Conservation (phyloP, 2,888 invertebrate species). For the Pogonocherus hispidulus region DNA sequence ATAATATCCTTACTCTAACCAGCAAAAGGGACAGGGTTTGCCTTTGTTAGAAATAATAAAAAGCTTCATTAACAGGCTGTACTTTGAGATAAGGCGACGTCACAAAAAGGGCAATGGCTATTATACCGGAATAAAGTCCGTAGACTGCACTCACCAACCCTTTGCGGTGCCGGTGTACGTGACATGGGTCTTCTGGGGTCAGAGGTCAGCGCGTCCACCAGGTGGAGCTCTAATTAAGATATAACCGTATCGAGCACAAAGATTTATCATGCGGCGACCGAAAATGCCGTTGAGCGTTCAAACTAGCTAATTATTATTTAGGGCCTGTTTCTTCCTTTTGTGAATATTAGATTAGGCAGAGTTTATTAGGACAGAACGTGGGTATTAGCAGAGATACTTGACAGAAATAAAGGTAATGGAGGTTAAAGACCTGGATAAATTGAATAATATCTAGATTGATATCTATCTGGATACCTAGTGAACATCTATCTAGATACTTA, state of each 20-base stretch:
- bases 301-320: constrained; percentile 29
- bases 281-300: constrained; percentile 16
- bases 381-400: constrained; percentile 1
- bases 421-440: background rate
- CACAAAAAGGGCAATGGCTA: constrained; percentile 23
- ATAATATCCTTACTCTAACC: background rate
- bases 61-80: constrained; percentile 13
- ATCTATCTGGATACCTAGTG: no score
- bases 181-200: constrained; percentile 43
- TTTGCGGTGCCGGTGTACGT: constrained; percentile 35
- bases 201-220: constrained; percentile 42
- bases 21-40: background rate
- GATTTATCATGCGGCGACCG: constrained; percentile 39
- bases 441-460: no score
- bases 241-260: constrained; percentile 40
- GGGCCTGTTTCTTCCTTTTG: constrained; percentile 17
- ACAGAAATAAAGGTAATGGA: background rate
- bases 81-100: constrained; percentile 17
- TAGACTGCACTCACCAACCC: constrained; percentile 12
- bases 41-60: constrained; percentile 12
- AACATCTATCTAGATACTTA: no score
- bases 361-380: constrained; percentile 8
- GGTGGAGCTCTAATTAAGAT: constrained; percentile 46
- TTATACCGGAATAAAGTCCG: constrained; percentile 25
- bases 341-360: constrained; percentile 22